Percentiles rank a stretch among this genome's conserved stretches.
Conservation (phyloP, 2,113 vertebrate genomes). For the Plotosus lineatus region DNA sequence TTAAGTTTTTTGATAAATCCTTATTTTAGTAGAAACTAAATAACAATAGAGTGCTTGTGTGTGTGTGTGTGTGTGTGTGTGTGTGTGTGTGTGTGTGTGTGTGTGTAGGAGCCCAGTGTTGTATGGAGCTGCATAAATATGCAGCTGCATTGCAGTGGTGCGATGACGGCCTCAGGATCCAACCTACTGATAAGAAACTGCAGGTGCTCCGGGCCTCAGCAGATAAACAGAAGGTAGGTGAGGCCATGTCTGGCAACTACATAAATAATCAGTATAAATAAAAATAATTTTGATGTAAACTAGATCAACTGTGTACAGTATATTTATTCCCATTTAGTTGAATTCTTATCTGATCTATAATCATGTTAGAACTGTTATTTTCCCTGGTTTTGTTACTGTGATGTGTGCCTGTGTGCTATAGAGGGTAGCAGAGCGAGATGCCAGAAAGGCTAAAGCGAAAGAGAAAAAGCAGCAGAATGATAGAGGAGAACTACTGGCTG, state of each 20-base stretch:
- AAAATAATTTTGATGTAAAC: neutral
- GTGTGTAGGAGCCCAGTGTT: conserved; percentile 85
- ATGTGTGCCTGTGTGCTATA: conserved; percentile 53
- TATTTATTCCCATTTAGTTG: neutral
- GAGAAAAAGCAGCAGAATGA: conserved; percentile 75
- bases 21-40: neutral
- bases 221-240: conserved; percentile 75
- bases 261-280: neutral
- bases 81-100: neutral
- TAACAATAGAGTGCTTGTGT: neutral
- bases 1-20: neutral
- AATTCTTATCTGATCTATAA: neutral
- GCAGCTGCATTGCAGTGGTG: conserved; percentile 85
- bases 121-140: conserved; percentile 81
- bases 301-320: neutral
- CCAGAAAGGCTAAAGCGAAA: conserved; percentile 80
- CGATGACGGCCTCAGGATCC: conserved; percentile 81
- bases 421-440: conserved; percentile 83
- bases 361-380: neutral
- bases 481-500: conserved; percentile 76
- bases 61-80: conserved; percentile 6
- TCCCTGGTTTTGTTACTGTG: neutral
- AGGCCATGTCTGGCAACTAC: neutral
- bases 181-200: conserved; percentile 84
- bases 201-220: conserved; percentile 81